phyloP scores from a whole-genome alignment of 2,113 vertebrate genomes.

The Apistogramma diplotaenia region DNA sequence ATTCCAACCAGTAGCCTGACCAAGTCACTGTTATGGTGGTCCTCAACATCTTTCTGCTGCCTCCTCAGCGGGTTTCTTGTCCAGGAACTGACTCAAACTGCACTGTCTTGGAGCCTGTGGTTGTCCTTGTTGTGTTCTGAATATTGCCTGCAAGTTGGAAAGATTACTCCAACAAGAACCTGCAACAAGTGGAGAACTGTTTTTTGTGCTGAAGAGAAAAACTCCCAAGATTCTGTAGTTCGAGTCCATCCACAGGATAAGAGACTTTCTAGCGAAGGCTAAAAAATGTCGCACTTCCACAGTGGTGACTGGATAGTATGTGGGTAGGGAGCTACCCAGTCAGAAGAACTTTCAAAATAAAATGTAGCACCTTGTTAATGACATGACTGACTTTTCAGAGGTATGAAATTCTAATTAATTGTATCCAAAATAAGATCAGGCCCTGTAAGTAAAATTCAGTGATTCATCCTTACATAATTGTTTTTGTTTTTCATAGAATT shows the following conservation, averaged over 20 bases:
- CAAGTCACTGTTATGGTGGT: not conserved
- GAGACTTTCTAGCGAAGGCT: accelerated
- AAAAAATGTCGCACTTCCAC: not conserved
- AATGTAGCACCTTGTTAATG: too few species aligned
- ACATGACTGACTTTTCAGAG: too few species aligned
- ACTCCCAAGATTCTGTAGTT: too few species aligned
- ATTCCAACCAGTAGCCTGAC: not conserved
- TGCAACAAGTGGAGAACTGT: not conserved
- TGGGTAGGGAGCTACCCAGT: too few species aligned
- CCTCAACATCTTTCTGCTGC: not conserved
- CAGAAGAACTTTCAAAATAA: too few species aligned
- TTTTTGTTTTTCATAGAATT: not conserved
- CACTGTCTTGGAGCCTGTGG: accelerated
- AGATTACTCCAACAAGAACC: not conserved
- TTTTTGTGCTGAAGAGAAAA: not conserved
- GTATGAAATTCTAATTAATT: too few species aligned
- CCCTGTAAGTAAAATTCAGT: too few species aligned
- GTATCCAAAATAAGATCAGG: too few species aligned
- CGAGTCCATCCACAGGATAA: not conserved
- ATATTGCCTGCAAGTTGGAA: not conserved
- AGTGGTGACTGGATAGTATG: accelerated
- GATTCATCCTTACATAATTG: not conserved
- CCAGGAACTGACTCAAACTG: not conserved
- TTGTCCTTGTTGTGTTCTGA: not conserved
- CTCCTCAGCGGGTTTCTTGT: not conserved